These are phyloP conservation scores for Campaea margaritaria DNA, from an alignment of 2,888 invertebrate species.

Conservation along the genomic window DNA sequence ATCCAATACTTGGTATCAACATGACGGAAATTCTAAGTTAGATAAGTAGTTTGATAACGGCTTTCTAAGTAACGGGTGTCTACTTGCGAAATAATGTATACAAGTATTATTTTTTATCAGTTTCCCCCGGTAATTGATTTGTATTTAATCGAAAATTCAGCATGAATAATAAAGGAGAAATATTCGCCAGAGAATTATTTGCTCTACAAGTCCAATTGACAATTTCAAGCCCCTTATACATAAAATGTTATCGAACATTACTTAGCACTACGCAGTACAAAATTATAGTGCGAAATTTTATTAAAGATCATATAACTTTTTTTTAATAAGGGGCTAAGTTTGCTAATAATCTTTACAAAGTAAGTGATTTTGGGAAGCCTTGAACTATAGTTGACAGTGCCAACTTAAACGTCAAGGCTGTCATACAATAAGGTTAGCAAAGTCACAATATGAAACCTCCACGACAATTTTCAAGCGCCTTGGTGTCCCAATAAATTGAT, in stretches of 20 bases:
- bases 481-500: slow-evolving; percentile 47
- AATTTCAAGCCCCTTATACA: too few relatives aligned
- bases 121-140: too few relatives aligned
- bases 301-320: too few relatives aligned
- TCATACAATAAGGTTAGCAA: slow-evolving; percentile 20
- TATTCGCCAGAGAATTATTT: too few relatives aligned
- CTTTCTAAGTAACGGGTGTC: slow-evolving; percentile 6
- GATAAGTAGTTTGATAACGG: slow-evolving; percentile 53
- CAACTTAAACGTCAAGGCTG: slow-evolving; percentile 5
- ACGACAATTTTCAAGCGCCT: slow-evolving; percentile 31
- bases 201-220: too few relatives aligned
- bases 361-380: slow-evolving; percentile 4
- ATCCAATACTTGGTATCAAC: slow-evolving; percentile 63
- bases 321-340: too few relatives aligned
- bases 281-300: too few relatives aligned
- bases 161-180: too few relatives aligned
- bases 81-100: not conserved
- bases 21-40: slow-evolving; percentile 63
- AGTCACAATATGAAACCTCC: slow-evolving; percentile 17
- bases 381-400: slow-evolving; percentile 14
- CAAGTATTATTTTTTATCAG: too few relatives aligned
- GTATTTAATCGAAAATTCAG: too few relatives aligned
- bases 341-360: not conserved
- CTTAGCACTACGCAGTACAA: too few relatives aligned
- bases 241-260: too few relatives aligned